Evolutionary conservation across 1,140 invertebrate species (phyloP).

Genomic region (Drosophila biarmipes): DNA sequence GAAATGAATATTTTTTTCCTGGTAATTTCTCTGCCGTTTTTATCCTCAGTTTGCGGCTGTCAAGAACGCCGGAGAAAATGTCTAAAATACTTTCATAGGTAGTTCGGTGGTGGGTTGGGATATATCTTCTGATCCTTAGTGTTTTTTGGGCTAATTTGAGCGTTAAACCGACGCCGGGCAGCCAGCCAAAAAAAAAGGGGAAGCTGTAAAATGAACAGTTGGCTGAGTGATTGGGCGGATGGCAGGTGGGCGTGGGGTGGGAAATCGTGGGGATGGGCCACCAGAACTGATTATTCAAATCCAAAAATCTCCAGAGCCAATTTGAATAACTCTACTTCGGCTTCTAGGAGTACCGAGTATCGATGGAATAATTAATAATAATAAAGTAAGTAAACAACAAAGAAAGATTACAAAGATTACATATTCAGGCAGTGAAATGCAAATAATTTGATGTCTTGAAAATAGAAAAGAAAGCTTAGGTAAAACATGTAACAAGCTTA

Average conservation of each 20-base stretch:
- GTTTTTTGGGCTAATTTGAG: conserved; percentile 65
- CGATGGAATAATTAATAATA: conserved; percentile 1
- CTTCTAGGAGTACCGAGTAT: not conserved
- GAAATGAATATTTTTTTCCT: conserved; percentile 74
- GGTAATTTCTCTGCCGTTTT: conserved; percentile 51
- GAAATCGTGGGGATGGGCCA: not conserved
- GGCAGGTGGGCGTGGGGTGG: conserved; percentile 5
- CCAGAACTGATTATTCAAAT: conserved; percentile 32
- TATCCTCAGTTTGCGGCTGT: conserved; percentile 37
- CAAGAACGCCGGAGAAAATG: conserved; percentile 41
- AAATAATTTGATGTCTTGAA: too few relatives aligned
- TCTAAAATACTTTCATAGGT: conserved; percentile 61
- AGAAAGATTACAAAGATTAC: not conserved
- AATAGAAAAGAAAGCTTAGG: too few relatives aligned
- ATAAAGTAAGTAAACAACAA: not conserved
- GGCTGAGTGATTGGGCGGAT: conserved; percentile 45
- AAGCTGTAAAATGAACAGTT: conserved; percentile 65
- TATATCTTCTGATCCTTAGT: conserved; percentile 32
- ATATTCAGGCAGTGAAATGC: not conserved
- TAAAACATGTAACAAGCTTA: too few relatives aligned
- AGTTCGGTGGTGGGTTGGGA: conserved; percentile 35
- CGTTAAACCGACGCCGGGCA: conserved; percentile 52
- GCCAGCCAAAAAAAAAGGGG: conserved; percentile 8
- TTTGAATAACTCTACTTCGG: not conserved
- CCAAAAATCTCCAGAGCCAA: conserved; percentile 2